These are phyloP conservation scores for Lycocerus yunnanus DNA, from an alignment of 2,888 invertebrate species.

Conservation along the genomic window DNA sequence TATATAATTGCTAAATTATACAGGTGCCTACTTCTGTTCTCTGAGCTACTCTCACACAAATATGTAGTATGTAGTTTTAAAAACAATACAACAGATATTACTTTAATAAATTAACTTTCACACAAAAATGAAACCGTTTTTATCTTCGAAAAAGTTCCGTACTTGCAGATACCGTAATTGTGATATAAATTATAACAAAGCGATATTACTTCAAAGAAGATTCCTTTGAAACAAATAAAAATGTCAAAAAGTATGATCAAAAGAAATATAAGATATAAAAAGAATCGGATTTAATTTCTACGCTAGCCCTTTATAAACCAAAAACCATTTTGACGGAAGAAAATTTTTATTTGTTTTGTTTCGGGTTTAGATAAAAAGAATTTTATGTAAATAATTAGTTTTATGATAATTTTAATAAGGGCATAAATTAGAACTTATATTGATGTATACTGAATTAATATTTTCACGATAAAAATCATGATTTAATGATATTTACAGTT, in stretches of 20 bases:
- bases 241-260: not conserved
- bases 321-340: not conserved
- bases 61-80: too few species aligned
- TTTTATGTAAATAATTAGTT: not conserved
- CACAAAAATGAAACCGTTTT: not conserved
- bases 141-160: not conserved
- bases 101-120: not conserved
- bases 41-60: not conserved
- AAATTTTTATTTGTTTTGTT: not conserved
- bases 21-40: not conserved
- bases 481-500: not conserved
- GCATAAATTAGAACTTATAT: not conserved
- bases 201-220: not conserved
- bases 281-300: not conserved
- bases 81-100: not conserved
- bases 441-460: not conserved
- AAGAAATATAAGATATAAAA: not conserved
- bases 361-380: not conserved
- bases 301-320: not conserved
- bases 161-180: not conserved
- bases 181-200: not conserved
- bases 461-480: not conserved
- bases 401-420: not conserved
- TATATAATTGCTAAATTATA: not conserved
- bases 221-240: not conserved